Base-by-base conservation (phyloP, 2,888 invertebrate species). In the Trypoxylon attenuatum region DNA sequence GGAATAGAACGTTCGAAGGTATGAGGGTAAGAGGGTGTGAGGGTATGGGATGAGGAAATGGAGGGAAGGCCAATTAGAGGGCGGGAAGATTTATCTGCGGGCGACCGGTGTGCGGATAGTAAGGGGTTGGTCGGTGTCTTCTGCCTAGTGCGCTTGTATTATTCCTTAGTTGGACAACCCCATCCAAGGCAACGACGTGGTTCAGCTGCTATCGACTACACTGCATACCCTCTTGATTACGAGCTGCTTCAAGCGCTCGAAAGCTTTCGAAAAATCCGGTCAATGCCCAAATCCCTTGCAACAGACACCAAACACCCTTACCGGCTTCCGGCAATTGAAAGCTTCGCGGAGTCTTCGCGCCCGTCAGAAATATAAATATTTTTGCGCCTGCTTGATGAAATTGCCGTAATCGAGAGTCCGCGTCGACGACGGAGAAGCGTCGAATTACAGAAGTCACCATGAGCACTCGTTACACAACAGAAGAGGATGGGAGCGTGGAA, bases 41-140 rank as follows among this genome's bases (percentile, higher is more conserved):
- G 63, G 78, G 73, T 74, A 77, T 80, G 84, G 80, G 78, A 81
- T 76, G 81, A 82, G 84, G 82, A 83, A 85, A 82, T 79, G 79
- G 83, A 84, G 84, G 83, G 84, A 87, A 85, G 87, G 84, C 87
- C 86, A 87, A 87, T 87, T 86, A 87, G 87, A 87, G 86, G 84
- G 85, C 83, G 83, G 82, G 72, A 84, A 86, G 87, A 87, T 87
- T 87, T 87, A 87, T 87, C 84, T 86, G 77, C 79, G 84, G 84
- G 84, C 84, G 84, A 86, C 87, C 87, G 86, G 84, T 87, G 87
- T 80, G 82, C 84, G 82, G 79, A 82, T 84, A 76, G 81, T 78
- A 77, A 78, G 80, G 82, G 84, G 84, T 80, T 80, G 81, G 73
- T 73, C 69, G 69, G 72, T 69, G 71, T 74, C 71, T 73, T 79